phyloP scores from a whole-genome alignment of 2,888 invertebrate species.

The Parnassius smintheus region DNA sequence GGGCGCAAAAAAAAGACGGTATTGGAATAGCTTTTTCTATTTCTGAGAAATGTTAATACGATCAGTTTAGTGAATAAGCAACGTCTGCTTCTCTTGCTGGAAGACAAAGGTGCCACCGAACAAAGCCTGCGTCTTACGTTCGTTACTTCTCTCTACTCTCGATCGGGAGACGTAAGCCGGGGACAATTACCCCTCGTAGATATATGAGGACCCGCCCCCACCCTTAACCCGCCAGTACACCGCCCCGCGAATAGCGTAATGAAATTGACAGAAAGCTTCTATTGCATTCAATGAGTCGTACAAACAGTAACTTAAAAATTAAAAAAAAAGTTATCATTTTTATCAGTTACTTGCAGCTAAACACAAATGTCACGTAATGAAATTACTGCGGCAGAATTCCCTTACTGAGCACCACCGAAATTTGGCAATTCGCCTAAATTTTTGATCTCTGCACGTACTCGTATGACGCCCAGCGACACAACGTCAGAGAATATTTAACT shows the following conservation, averaged over 20 bases:
- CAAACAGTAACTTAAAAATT: too few relatives aligned
- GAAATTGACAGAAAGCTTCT: not conserved
- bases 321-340: too few relatives aligned
- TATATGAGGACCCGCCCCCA: slow-evolving; percentile 4
- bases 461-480: slow-evolving; percentile 30
- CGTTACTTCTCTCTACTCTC: slow-evolving; percentile 9
- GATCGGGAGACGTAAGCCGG: slow-evolving; percentile 4
- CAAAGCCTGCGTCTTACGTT: slow-evolving; percentile 10
- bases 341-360: not conserved
- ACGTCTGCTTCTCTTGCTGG: not conserved
- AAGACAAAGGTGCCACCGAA: slow-evolving; percentile 13
- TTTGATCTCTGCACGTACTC: slow-evolving; percentile 51
- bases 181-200: slow-evolving; percentile 6
- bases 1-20: too few relatives aligned
- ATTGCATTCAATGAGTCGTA: too few relatives aligned
- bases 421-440: slow-evolving; percentile 44
- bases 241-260: not conserved
- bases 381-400: slow-evolving; percentile 19
- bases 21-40: too few relatives aligned
- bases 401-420: not conserved
- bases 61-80: not conserved
- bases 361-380: not conserved
- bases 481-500: too few relatives aligned
- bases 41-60: not conserved
- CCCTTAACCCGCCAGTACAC: not conserved